phyloP scores from a whole-genome alignment of 2,113 vertebrate genomes.

The Thinocorus orbignyianus region DNA sequence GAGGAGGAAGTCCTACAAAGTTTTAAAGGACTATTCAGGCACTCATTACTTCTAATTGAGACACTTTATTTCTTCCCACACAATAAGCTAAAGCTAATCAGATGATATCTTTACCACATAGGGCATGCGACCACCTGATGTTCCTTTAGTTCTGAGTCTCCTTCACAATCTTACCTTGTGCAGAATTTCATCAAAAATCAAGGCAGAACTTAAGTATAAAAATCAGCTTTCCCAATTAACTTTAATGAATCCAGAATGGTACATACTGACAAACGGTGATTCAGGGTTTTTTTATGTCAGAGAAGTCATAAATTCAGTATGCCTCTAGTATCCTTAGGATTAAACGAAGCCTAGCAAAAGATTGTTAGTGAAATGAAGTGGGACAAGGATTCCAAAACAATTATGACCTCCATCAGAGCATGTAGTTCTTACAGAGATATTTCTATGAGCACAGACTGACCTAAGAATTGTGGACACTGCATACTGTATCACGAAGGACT shows the following conservation, averaged over 20 bases:
- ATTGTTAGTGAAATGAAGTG: not conserved
- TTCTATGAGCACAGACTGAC: not conserved
- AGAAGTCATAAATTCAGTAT: not conserved
- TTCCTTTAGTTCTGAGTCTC: not conserved
- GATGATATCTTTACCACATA: not conserved
- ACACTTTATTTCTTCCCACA: not conserved
- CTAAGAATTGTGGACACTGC: not conserved
- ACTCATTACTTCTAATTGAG: not conserved
- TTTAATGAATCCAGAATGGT: not conserved
- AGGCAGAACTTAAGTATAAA: not conserved
- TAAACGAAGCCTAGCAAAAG: not conserved
- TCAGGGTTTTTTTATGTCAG: not conserved
- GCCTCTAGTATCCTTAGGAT: not conserved
- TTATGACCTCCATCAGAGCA: conserved; percentile 25
- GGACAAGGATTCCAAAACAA: not conserved
- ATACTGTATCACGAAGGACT: not conserved
- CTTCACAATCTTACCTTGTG: not conserved
- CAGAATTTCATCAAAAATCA: not conserved
- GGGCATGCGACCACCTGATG: not conserved
- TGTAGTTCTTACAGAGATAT: not conserved
- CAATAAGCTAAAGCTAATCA: not conserved
- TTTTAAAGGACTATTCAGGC: not conserved
- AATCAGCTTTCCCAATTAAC: not conserved
- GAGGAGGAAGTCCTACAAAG: not conserved
- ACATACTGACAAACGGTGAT: not conserved